Evolutionary conservation across 1,140 invertebrate species (phyloP).

Genomic region (Chironomus striatipennis): DNA sequence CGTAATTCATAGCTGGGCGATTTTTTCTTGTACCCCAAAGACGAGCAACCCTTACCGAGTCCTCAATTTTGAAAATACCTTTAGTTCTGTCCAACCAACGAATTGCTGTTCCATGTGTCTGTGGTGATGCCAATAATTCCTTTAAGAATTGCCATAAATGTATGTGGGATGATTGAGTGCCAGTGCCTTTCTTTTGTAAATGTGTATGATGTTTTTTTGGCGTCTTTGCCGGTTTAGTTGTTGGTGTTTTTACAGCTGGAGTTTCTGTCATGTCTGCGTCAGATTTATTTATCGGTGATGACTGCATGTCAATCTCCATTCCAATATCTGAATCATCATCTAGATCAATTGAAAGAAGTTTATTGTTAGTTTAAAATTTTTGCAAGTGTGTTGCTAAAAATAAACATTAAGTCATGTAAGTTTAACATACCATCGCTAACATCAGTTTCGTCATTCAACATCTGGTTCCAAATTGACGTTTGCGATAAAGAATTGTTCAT

Average conservation of each 20-base stretch:
- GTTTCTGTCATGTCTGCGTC: constrained; percentile 29
- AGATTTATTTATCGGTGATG: background rate
- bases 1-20: constrained; percentile 98
- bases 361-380: background rate
- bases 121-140: constrained; percentile 81
- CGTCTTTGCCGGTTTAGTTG: constrained; percentile 25
- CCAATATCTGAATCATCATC: constrained; percentile 50
- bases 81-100: constrained; percentile 90
- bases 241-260: constrained; percentile 34
- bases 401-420: background rate
- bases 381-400: background rate
- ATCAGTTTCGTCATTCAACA: constrained; percentile 21
- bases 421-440: constrained; percentile 25
- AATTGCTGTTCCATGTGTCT: constrained; percentile 84
- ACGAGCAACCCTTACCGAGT: constrained; percentile 89
- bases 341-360: constrained; percentile 33
- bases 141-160: constrained; percentile 99
- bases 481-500: background rate
- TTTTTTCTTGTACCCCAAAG: constrained; percentile 97
- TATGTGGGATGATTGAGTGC: constrained; percentile 72
- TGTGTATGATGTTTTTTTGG: constrained; percentile 35
- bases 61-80: constrained; percentile 98
- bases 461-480: constrained; percentile 2
- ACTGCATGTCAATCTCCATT: constrained; percentile 26
- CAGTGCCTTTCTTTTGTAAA: constrained; percentile 35